Evolutionary conservation across 2,888 invertebrate genomes (phyloP).

Genomic region (Tetranychus truncatus): DNA sequence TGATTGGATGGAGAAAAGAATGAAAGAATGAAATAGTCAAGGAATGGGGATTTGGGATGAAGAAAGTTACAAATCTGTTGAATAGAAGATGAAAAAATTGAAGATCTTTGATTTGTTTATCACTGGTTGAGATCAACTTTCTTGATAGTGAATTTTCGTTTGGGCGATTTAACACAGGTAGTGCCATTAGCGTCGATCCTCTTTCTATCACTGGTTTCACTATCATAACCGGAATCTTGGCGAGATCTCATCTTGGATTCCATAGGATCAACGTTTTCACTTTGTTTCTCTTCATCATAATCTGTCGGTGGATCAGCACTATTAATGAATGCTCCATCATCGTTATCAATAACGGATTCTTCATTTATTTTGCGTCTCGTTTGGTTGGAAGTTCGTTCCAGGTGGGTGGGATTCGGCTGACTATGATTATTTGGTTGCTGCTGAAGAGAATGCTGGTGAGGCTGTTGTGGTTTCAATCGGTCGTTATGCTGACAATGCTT

Average conservation of each 20-base stretch:
- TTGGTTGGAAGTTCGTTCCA: no score
- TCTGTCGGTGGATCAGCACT: neutral
- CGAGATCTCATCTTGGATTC: constrained; percentile 9
- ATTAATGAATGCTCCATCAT: no score
- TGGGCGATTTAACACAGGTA: neutral
- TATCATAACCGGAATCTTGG: constrained; percentile 17
- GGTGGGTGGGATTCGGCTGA: no score
- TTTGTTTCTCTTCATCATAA: neutral
- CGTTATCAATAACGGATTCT: no score
- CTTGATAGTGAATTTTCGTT: neutral
- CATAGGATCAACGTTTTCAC: neutral
- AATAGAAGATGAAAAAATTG: neutral
- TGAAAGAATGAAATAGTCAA: neutral
- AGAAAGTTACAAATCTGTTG: neutral
- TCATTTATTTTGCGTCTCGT: no score
- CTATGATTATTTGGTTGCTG: no score
- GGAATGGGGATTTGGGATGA: neutral
- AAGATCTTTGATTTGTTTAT: neutral
- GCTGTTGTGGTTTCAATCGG: neutral
- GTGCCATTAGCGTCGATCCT: neutral
- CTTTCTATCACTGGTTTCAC: constrained; percentile 9
- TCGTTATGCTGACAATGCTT: neutral
- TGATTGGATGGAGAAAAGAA: no score
- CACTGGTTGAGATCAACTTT: constrained; percentile 6
- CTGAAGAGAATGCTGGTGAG: neutral